These are phyloP conservation scores for Poeciliopsis infans DNA, from an alignment of 2,797 vertebrate species.

Conservation along the genomic window DNA sequence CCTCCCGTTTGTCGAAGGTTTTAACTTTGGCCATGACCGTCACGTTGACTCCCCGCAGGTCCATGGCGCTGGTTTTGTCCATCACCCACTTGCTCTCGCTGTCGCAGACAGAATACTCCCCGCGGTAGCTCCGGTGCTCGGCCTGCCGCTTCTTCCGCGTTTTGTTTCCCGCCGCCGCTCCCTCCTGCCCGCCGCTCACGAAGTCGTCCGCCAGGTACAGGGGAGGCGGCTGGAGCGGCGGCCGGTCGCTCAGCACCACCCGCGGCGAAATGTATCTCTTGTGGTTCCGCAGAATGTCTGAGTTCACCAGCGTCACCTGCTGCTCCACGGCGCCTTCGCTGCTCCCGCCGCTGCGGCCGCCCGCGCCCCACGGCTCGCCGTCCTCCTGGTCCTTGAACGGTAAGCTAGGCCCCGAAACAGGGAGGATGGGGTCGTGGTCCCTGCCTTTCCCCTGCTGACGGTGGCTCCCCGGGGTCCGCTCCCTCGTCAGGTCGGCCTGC, in stretches of 20 bases:
- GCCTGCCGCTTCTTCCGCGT: conserved; percentile 89
- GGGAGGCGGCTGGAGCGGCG: conserved; percentile 89
- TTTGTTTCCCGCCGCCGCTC: conserved; percentile 76
- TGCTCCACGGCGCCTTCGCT: conserved; percentile 68
- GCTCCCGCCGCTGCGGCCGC: conserved; percentile 27
- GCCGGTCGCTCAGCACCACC: conserved; percentile 91
- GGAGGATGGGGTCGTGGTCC: conserved; percentile 51
- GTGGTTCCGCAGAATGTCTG: conserved; percentile 89
- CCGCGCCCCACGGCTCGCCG: conserved; percentile 43
- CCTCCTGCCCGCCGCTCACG: conserved; percentile 71
- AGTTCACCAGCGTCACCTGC: conserved; percentile 81
- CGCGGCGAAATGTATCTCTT: conserved; percentile 92
- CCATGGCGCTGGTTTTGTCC: conserved; percentile 91
- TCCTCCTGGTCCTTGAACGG: conserved; percentile 50
- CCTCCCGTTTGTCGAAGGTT: conserved; percentile 81
- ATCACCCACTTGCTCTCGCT: conserved; percentile 96
- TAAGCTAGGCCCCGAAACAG: conserved; percentile 33
- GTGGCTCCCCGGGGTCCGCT: conserved; percentile 68
- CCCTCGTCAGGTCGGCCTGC: conserved; percentile 92
- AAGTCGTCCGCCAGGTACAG: conserved; percentile 92
- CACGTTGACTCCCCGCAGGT: conserved; percentile 87
- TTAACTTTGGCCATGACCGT: conserved; percentile 89
- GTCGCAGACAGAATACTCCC: conserved; percentile 97
- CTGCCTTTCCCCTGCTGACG: conserved; percentile 63
- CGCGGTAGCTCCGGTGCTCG: conserved; percentile 90